These are phyloP conservation scores for Bombus superbus DNA, from an alignment of 1,140 invertebrate genomes.

Conservation along the genomic window DNA sequence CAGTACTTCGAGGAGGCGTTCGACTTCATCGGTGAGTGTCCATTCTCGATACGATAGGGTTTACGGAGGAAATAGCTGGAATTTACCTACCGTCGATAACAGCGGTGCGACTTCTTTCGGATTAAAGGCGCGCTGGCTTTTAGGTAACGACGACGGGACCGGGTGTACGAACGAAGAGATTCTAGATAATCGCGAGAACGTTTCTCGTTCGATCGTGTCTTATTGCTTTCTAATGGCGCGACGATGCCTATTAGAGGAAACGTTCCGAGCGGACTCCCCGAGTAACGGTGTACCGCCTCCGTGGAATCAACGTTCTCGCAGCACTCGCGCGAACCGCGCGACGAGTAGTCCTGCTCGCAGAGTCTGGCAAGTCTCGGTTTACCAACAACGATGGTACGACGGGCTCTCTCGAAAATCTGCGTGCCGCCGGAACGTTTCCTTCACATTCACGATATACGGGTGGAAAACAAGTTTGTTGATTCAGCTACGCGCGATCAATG, in stretches of 20 bases:
- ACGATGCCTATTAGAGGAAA: neutral
- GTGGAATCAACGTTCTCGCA: neutral
- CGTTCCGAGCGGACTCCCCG: too few relatives aligned
- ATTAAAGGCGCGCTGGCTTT: too few relatives aligned
- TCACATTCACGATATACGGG: too few relatives aligned
- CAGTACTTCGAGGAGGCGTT: slow-evolving; percentile 96
- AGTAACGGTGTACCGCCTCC: neutral
- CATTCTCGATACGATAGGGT: neutral
- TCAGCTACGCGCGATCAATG: neutral
- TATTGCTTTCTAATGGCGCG: neutral
- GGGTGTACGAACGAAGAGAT: neutral
- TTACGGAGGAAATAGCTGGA: too few relatives aligned
- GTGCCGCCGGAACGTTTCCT: too few relatives aligned
- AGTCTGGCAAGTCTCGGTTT: neutral
- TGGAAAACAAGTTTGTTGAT: neutral
- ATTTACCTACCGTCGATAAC: slow-evolving; percentile 11
- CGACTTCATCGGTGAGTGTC: slow-evolving; percentile 92
- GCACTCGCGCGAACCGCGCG: neutral
- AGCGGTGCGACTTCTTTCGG: neutral
- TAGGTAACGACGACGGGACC: neutral
- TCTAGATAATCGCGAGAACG: neutral
- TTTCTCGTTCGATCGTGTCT: neutral
- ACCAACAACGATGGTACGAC: too few relatives aligned
- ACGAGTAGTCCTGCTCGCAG: neutral
- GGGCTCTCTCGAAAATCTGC: too few relatives aligned